Evolutionary conservation across 1,140 invertebrate genomes (phyloP), one percentile per base, ranked within the genome.

Genomic region (Pogonomyrmex californicus): DNA sequence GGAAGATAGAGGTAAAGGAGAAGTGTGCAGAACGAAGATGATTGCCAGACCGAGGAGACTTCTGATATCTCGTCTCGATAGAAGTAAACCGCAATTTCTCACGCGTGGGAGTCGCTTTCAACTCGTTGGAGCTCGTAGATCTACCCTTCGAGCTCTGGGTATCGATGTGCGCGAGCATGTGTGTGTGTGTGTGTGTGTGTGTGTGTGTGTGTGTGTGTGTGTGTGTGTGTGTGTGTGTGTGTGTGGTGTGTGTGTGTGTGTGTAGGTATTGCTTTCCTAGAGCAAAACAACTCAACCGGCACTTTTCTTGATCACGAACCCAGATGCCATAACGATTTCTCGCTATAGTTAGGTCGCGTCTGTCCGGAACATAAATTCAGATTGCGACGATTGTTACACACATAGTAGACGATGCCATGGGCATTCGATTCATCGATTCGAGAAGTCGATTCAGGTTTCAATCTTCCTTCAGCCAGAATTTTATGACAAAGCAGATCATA

Each of bases 41-140:
- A 88, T 86, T 68, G 60, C 68, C 63, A 62, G n/a, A 41, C 51
- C 47, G 41, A 73, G 10, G 0, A 86, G 63, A 79, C 51, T 75
- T 78, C 47, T 68, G 77, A 89, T 91, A 85, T 85, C 68, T 49
- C 54, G 12, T 60, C 66, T 36, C 54, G 70, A 81, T 30, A 56
- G 6, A 33, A 66, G 4, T 49, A 47, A 85, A 78, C 51, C 70
- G 58, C 60, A 68, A 90, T 90, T 89, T 90, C 68, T 87, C 60
- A 54, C 60, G 68, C 41, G 85, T 68, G 30, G n/a, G 3, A 75
- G 41, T 7, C 14, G 23, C 54, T 87, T 83, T 44, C 41, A 73
- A 56, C 12, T 1, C 23, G 38, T 62, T 30, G 23, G 6, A 51
- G 14, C 17, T 58, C 51, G 17, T 33, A 23, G 7, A 56, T 51